phyloP scores from a whole-genome alignment of 2,113 vertebrate species.

The Dasyurus viverrinus region DNA sequence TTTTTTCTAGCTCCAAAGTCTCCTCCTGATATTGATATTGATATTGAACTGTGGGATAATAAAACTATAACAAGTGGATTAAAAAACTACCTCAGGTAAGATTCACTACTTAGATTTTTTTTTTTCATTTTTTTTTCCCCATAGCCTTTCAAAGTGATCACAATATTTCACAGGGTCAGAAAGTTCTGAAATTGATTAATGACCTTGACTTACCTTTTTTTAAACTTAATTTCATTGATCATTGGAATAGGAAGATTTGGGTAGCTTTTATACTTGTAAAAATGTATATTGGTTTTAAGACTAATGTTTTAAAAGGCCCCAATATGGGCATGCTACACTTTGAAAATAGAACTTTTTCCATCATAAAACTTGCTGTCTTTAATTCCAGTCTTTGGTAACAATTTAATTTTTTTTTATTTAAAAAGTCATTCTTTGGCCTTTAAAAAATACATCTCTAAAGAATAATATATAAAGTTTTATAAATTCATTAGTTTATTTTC shows the following conservation, averaged over 20 bases:
- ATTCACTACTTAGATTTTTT: rapidly evolving
- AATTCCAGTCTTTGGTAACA: background rate
- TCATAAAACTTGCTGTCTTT: constrained; percentile 19
- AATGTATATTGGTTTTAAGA: background rate
- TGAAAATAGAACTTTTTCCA: background rate
- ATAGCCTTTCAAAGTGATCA: rapidly evolving
- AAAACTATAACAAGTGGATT: constrained; percentile 98
- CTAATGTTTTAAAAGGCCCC: background rate
- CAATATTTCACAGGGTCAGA: rapidly evolving
- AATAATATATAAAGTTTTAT: background rate
- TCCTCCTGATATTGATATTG: constrained; percentile 93
- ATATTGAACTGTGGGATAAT: constrained; percentile 97
- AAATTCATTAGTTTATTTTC: background rate
- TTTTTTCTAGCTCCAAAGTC: constrained; percentile 90
- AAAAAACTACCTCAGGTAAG: constrained; percentile 99
- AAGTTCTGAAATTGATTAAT: background rate
- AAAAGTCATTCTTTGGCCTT: background rate
- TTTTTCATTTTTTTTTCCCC: rapidly evolving
- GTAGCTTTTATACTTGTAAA: background rate
- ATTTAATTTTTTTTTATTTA: background rate
- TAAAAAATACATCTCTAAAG: background rate
- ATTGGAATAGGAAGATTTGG: too few relatives aligned
- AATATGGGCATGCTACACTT: background rate
- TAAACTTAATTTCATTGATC: background rate
- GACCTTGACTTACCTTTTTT: background rate